These are phyloP conservation scores for Urophycis tenuis DNA, from an alignment of 2,797 vertebrate species.

Conservation along the genomic window DNA sequence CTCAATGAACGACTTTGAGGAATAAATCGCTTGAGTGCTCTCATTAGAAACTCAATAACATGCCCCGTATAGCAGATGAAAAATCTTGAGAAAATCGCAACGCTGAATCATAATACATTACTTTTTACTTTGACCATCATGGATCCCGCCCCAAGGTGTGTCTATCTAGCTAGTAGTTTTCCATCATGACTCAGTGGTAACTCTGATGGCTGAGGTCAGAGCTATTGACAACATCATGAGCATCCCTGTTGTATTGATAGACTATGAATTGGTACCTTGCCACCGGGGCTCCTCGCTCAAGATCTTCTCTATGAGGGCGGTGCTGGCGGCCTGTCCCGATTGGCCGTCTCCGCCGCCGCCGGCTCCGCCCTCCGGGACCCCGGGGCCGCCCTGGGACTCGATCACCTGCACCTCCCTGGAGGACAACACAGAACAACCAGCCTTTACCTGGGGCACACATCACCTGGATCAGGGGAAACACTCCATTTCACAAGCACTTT, in stretches of 20 bases:
- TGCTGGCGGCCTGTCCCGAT: slow-evolving; percentile 91
- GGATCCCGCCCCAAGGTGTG: too few species aligned
- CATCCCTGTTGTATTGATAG: neutral
- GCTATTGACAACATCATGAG: too few species aligned
- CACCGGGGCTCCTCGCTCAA: slow-evolving; percentile 93
- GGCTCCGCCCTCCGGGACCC: slow-evolving; percentile 77
- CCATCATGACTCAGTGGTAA: too few species aligned
- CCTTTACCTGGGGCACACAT: neutral
- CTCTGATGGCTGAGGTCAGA: too few species aligned
- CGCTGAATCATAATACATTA: too few species aligned
- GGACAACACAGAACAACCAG: neutral
- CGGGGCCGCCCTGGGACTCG: slow-evolving; percentile 88
- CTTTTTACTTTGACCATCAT: too few species aligned
- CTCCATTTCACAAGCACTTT: neutral
- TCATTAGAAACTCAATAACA: too few species aligned
- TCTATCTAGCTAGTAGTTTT: too few species aligned
- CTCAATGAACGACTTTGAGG: too few species aligned
- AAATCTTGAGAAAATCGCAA: neutral
- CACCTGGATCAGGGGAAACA: neutral
- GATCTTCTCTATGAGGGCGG: slow-evolving; percentile 96
- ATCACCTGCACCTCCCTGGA: slow-evolving; percentile 92
- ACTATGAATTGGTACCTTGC: slow-evolving; percentile 76
- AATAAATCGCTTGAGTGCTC: too few species aligned
- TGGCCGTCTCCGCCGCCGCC: slow-evolving; percentile 82
- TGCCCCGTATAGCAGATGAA: neutral